Percentiles rank a stretch among this genome's conserved stretches.
Evolutionary conservation across 2,888 invertebrate species (phyloP).

Genomic region (Schizotus pectinicornis): DNA sequence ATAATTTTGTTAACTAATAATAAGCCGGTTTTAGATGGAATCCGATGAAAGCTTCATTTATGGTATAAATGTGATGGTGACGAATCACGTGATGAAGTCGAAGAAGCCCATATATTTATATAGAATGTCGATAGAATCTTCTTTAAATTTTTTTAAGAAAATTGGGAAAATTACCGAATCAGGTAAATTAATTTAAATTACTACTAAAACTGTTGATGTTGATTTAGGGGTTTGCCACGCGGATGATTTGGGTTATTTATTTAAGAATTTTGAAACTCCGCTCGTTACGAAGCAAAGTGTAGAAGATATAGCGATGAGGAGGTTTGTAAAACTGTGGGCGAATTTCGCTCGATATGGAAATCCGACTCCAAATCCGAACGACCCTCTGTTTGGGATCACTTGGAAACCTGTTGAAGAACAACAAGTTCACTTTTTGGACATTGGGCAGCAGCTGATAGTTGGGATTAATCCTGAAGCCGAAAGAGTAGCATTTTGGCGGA

Average conservation of each 20-base stretch:
- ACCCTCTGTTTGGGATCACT: background rate
- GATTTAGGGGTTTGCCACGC: background rate
- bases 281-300: background rate
- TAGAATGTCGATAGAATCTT: constrained; percentile 3
- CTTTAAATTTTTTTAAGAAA: background rate
- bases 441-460: background rate
- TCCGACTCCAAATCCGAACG: constrained; percentile 5
- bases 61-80: background rate
- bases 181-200: background rate
- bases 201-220: no score
- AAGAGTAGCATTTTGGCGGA: background rate
- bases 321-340: background rate
- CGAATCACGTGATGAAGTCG: background rate
- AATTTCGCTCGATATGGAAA: constrained; percentile 7
- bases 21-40: background rate
- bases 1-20: background rate
- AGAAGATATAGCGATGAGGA: background rate
- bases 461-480: background rate
- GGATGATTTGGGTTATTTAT: constrained; percentile 1
- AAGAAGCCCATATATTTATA: background rate
- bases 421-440: background rate
- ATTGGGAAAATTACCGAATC: background rate
- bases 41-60: background rate
- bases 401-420: background rate
- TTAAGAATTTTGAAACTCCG: constrained; percentile 1